Evolutionary conservation across 2,113 vertebrate genomes (phyloP), one percentile per base, ranked within the genome.

Genomic region (Orycteropus afer): DNA sequence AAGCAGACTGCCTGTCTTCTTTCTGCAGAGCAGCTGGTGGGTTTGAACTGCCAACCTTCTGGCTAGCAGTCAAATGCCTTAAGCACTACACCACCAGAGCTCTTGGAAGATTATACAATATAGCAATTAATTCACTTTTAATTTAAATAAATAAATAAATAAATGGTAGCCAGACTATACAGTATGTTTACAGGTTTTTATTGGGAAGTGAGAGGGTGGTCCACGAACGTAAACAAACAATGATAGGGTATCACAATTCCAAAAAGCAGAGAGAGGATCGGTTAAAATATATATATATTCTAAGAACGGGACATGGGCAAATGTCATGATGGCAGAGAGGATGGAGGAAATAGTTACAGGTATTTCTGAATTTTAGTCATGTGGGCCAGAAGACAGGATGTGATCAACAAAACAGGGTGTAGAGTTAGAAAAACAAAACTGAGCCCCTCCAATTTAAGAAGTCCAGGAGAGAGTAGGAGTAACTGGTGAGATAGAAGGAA

Each of bases 191-290:
- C 7, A 59, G 20, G 53, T 42, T 23, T 61, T 61, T 65, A 55
- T 32, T 0, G 27, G 17, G 57, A 10, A 15, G 65, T n/a, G 25
- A 11, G 55, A 23, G 2, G 7, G 1, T 20, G 42, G 47, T 76
- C 37, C 93, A 94, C 69, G 79, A 69, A 96, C 93, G 53, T 53
- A 95, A 94, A 86, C 53, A 53, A 91, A 79, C 23, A 93, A 82
- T 79, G 25, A 61, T 1, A 51, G 27, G 8, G 10, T 67, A 53
- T 9, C 77, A 5, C 29, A 91, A 86, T 84, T 84, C 27, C 6
- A 95, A 82, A 82, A 74, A 86, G 12, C 13, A 73, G 32, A 86
- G 13, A 79, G 47, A 93, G 34, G 71, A 81, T 42, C 85, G 83
- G 34, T n/a, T 18, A 95, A 65, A 34, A 89, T 23, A 94, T 18